A percentile compares a stretch with the other conserved stretches of the same genome.
Conservation (phyloP, 2,888 invertebrate genomes). For the Oscheius sp. region DNA sequence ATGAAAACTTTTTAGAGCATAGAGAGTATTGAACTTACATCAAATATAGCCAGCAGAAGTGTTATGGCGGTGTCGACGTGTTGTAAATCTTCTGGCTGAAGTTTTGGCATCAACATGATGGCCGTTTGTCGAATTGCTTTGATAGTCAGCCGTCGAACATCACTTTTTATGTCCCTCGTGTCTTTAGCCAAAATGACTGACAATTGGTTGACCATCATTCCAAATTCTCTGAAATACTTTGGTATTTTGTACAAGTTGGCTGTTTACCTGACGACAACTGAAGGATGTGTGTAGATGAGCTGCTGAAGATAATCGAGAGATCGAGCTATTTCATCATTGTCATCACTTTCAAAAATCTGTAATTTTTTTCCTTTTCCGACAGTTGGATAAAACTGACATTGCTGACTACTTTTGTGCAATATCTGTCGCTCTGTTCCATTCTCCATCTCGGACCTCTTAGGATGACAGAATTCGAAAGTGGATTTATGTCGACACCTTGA, state of each 20-base stretch:
- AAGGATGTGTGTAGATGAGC: constrained; percentile 8
- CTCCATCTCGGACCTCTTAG: constrained; percentile 22
- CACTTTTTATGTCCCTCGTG: constrained; percentile 17
- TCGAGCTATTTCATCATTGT: constrained; percentile 15
- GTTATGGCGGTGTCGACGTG: constrained; percentile 27
- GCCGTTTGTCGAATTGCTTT: neutral
- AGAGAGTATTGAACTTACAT: neutral
- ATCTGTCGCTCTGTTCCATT: constrained; percentile 21
- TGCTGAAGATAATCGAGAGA: constrained; percentile 26
- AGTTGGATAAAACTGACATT: constrained; percentile 5
- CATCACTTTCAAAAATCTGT: constrained; percentile 31
- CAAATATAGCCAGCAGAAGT: constrained; percentile 16
- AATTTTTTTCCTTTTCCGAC: neutral
- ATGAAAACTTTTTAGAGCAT: neutral
- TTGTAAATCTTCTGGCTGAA: neutral
- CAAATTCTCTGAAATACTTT: constrained; percentile 22
- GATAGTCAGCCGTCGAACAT: constrained; percentile 4
- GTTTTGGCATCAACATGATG: constrained; percentile 14
- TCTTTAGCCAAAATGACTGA: constrained; percentile 13
- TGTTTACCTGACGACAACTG: constrained; percentile 17
- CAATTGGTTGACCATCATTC: constrained; percentile 21
- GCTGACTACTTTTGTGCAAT: constrained; percentile 1
- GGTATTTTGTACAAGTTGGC: too few relatives aligned
- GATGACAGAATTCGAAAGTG: neutral
- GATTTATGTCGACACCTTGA: constrained; percentile 18